Evolutionary conservation across 2,797 vertebrate species (phyloP), one percentile per base, ranked within the genome.

Genomic region (Picus viridis): DNA sequence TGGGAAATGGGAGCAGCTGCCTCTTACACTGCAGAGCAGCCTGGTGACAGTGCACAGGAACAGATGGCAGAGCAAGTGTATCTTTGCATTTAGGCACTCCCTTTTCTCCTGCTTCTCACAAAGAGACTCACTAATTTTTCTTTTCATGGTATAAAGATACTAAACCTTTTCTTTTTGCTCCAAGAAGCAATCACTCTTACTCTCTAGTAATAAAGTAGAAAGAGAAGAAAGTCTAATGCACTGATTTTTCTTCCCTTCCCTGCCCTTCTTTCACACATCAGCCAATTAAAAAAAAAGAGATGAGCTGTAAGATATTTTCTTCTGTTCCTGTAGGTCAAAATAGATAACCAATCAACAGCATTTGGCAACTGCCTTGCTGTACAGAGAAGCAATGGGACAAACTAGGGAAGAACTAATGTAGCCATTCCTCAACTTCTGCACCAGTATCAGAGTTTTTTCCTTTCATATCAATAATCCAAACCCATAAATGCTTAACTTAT

Each of bases 41-140:
- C 82, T 94, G 95, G 86, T 94, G 82, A 92, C 72, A 78, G 86
- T 43, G 73, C 76, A 77, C 3, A 3, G 68, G 79, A 95, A 94
- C 96, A 96, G 94, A 95, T 96, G 95, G 95, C 84, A 75, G 47
- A 87, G 92, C 88, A 83, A 96, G 94, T 90, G 88, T 45, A 88
- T 89, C 84, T 91, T 90, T 10, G 18, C 90, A 71, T 83, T 89
- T 90, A 90, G 73, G 61, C 88, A 83, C 63, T 57, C 49, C 59
- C 75, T 90, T 87, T 76, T 75, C 85, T 83, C 88, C 86, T 89
- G 59, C 76, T 89, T 85, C 69, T 90, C 59, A 53, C 63, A 92
- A 94, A 72, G 77, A 80, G 81, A 36, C n/a, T 83, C 29, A 11
- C 56, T 74, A 78, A 62, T 13, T 24, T 20, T 92, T 91, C 92